These are phyloP conservation scores for Eupithecia inturbata DNA, from an alignment of 2,888 invertebrate genomes.

Conservation along the genomic window DNA sequence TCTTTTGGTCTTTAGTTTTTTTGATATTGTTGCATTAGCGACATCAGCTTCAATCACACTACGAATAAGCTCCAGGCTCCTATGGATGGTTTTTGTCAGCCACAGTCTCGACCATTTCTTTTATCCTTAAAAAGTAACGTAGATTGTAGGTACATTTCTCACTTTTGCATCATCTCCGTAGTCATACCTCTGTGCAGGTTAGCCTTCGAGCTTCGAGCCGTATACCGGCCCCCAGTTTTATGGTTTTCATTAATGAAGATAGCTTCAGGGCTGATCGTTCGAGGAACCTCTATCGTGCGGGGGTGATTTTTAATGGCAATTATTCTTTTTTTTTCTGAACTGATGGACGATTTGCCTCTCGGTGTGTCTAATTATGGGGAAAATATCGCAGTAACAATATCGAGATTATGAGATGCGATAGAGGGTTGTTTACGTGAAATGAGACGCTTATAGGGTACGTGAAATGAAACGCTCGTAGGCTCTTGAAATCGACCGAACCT, in stretches of 20 bases:
- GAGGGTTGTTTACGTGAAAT: slow-evolving; percentile 4
- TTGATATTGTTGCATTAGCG: neutral
- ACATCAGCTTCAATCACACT: neutral
- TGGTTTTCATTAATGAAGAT: slow-evolving; percentile 80
- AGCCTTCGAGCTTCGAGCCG: slow-evolving; percentile 62
- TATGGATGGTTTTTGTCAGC: neutral
- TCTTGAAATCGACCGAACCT: neutral
- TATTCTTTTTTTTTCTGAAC: slow-evolving; percentile 54
- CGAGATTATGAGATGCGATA: slow-evolving; percentile 20
- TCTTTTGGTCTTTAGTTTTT: neutral
- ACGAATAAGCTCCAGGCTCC: neutral
- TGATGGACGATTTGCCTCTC: slow-evolving; percentile 57
- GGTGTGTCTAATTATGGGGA: slow-evolving; percentile 41
- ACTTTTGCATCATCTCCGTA: slow-evolving; percentile 7
- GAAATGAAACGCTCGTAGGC: neutral
- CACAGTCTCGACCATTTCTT: neutral
- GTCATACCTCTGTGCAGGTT: slow-evolving; percentile 45
- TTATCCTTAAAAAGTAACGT: slow-evolving; percentile 11
- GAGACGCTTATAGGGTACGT: neutral
- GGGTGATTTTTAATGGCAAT: slow-evolving; percentile 70
- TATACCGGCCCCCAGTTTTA: slow-evolving; percentile 72
- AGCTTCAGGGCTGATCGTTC: slow-evolving; percentile 77
- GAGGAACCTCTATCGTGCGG: slow-evolving; percentile 54
- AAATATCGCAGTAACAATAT: slow-evolving; percentile 35
- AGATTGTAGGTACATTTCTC: slow-evolving; percentile 5